Conservation (phyloP, 1,140 invertebrate species). For the Aphis craccivora region DNA sequence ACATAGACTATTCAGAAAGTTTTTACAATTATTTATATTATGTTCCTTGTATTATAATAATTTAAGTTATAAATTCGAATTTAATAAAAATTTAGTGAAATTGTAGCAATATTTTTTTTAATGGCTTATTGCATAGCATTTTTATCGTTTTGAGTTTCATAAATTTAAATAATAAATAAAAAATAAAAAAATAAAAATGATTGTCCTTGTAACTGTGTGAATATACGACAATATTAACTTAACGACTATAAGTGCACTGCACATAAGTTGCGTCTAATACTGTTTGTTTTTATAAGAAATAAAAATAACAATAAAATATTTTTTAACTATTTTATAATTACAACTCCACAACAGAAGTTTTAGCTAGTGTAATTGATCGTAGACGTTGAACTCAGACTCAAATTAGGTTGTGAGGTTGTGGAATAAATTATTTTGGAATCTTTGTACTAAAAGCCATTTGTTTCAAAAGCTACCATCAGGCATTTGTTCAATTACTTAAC, state of each 20-base stretch:
- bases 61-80: neutral
- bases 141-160: neutral
- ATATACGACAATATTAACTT: neutral
- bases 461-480: neutral
- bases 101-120: neutral
- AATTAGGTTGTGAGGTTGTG: neutral
- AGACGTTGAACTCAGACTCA: constrained; percentile 26
- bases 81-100: neutral
- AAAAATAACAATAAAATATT: constrained; percentile 6
- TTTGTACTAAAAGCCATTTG: neutral
- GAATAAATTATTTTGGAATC: neutral
- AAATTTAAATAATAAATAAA: constrained; percentile 3
- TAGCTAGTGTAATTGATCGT: neutral
- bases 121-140: neutral
- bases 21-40: neutral
- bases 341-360: neutral
- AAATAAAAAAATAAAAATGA: neutral
- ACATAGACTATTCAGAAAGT: neutral
- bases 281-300: neutral
- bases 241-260: neutral
- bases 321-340: constrained; percentile 17
- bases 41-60: neutral
- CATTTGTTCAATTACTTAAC: neutral
- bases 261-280: neutral
- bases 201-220: neutral